These are phyloP conservation scores for Channa argus DNA, from an alignment of 2,113 vertebrate species.

Conservation along the genomic window DNA sequence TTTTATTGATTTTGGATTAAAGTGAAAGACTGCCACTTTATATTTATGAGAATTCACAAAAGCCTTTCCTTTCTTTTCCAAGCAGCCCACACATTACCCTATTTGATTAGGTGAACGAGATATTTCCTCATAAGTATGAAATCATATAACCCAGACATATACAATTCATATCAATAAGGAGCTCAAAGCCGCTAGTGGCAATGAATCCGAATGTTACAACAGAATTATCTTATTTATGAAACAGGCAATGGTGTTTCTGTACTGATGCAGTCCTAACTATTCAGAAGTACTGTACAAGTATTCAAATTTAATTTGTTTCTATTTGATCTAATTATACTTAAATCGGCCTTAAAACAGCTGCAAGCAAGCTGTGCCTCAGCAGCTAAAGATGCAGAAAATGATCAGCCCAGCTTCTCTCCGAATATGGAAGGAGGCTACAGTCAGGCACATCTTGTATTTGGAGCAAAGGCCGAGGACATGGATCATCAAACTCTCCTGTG, in stretches of 20 bases:
- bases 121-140: background rate
- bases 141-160: conserved; percentile 19
- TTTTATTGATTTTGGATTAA: conserved; percentile 29
- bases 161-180: conserved; percentile 5
- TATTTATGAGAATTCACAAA: conserved; percentile 13
- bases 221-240: background rate
- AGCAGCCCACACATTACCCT: background rate
- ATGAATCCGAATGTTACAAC: background rate
- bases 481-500: conserved; percentile 81
- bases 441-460: conserved; percentile 64
- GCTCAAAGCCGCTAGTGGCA: background rate
- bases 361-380: background rate
- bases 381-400: conserved; percentile 36
- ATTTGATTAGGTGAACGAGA: conserved; percentile 16
- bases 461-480: conserved; percentile 77
- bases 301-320: background rate
- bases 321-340: conserved; percentile 1
- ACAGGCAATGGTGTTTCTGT: background rate
- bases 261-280: background rate
- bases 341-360: conserved; percentile 16
- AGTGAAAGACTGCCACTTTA: background rate
- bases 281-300: background rate
- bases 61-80: background rate
- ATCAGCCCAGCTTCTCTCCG: conserved; percentile 28
- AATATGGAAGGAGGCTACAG: conserved; percentile 54